Conservation (phyloP, 2,888 invertebrate species). For the Marronus borbonicus region DNA sequence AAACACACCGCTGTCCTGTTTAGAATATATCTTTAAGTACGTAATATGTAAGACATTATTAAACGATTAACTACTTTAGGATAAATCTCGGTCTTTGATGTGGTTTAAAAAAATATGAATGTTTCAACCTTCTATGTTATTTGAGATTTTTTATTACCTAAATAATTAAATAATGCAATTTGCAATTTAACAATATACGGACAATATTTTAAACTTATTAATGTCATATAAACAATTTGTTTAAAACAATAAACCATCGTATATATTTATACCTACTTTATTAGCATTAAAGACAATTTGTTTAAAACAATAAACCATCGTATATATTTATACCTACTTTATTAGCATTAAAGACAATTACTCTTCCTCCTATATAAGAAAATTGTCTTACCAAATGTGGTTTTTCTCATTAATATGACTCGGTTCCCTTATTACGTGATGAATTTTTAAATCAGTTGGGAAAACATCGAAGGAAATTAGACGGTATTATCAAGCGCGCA, state of each 20-base stretch:
- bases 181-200: too few relatives aligned
- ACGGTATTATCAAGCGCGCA: slow-evolving; percentile 29
- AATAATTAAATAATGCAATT: too few relatives aligned
- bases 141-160: too few relatives aligned
- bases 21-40: too few relatives aligned
- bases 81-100: too few relatives aligned
- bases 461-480: slow-evolving; percentile 38
- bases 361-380: slow-evolving; percentile 24
- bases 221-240: background rate
- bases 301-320: background rate
- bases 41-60: too few relatives aligned
- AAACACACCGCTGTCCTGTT: too few relatives aligned
- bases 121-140: too few relatives aligned
- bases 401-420: slow-evolving; percentile 42
- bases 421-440: slow-evolving; percentile 29
- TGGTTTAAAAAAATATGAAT: too few relatives aligned
- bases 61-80: too few relatives aligned
- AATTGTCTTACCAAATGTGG: slow-evolving; percentile 41
- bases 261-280: background rate
- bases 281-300: slow-evolving; percentile 11
- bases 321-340: slow-evolving; percentile 1
- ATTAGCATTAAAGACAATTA: slow-evolving; percentile 13
- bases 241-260: background rate
- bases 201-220: too few relatives aligned
- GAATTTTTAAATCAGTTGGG: slow-evolving; percentile 42